Conservation (phyloP, 1,140 invertebrate species). For the Aricia agestis region DNA sequence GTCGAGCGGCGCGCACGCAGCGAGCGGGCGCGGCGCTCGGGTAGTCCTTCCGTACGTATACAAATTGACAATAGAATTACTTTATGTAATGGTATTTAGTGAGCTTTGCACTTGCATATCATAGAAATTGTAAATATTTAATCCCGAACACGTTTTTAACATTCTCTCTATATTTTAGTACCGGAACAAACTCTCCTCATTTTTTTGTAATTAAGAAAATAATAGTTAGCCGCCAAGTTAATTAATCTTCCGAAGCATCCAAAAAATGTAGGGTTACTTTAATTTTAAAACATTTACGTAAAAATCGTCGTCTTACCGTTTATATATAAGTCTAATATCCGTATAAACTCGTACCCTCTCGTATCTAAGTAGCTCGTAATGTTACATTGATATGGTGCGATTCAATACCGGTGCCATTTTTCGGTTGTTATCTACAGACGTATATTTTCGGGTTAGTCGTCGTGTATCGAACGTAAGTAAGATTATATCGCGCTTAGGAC, state of each 20-base stretch:
- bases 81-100: constrained; percentile 69
- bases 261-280: neutral
- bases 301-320: neutral
- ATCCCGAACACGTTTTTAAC: constrained; percentile 48
- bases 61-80: constrained; percentile 53
- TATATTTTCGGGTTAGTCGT: constrained; percentile 35
- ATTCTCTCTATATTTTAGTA: constrained; percentile 15
- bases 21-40: constrained; percentile 2
- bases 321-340: neutral
- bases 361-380: constrained; percentile 36
- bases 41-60: constrained; percentile 51
- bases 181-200: constrained; percentile 11
- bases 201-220: neutral
- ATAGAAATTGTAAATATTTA: constrained; percentile 69
- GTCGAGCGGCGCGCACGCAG: neutral
- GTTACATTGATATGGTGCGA: constrained; percentile 57
- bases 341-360: constrained; percentile 18
- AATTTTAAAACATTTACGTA: neutral
- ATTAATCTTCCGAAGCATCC: neutral
- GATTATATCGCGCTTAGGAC: constrained; percentile 16
- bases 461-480: constrained; percentile 19
- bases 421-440: constrained; percentile 60
- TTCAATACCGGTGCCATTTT: constrained; percentile 61
- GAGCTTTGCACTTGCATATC: constrained; percentile 76
- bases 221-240: neutral